Conservation (phyloP, 1,140 invertebrate species). For the Formica exsecta region DNA sequence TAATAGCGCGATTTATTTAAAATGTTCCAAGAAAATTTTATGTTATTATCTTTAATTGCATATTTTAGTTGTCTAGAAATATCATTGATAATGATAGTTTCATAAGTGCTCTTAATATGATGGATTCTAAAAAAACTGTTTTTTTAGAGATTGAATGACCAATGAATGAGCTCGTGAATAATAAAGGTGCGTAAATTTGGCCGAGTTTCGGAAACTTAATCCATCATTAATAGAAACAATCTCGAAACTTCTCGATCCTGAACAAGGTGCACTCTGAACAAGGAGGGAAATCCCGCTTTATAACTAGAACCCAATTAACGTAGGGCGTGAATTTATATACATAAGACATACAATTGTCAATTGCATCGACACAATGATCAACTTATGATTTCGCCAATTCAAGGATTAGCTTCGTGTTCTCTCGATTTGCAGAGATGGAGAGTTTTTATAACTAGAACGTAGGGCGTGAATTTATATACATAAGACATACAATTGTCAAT, state of each 20-base stretch:
- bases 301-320: constrained; percentile 35
- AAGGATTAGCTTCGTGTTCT: constrained; percentile 25
- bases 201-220: constrained; percentile 64
- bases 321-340: constrained; percentile 66
- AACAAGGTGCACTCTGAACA: background rate
- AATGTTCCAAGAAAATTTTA: constrained; percentile 1
- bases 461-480: no score
- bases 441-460: no score
- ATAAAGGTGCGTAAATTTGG: constrained; percentile 57
- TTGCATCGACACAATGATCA: constrained; percentile 2
- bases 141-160: background rate
- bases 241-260: constrained; percentile 43
- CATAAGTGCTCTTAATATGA: background rate
- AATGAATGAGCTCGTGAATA: constrained; percentile 20
- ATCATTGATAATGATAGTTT: background rate
- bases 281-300: constrained; percentile 29
- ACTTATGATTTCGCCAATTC: constrained; percentile 29
- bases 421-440: background rate
- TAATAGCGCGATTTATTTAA: constrained; percentile 5
- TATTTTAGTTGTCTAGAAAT: background rate
- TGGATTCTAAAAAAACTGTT: background rate
- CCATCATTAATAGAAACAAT: constrained; percentile 62
- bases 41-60: background rate
- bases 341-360: constrained; percentile 8
- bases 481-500: constrained; percentile 5